phyloP scores from a whole-genome alignment of 1,140 invertebrate genomes.

The Panagrolaimus sp. region DNA sequence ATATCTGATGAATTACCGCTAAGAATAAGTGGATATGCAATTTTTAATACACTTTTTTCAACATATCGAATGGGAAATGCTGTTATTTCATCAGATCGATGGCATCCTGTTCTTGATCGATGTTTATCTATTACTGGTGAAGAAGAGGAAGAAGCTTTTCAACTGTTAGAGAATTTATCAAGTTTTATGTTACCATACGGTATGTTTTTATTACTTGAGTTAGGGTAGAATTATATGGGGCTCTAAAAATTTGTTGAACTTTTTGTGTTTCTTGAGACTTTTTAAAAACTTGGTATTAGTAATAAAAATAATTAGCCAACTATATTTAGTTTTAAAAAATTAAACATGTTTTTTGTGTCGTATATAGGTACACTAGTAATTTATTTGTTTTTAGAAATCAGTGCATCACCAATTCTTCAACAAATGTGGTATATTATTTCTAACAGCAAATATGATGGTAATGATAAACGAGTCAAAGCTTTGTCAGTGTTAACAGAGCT shows the following conservation, averaged over 20 bases:
- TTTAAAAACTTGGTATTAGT: too few relatives aligned
- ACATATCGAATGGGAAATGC: neutral
- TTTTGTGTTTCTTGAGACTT: too few relatives aligned
- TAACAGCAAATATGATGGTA: neutral
- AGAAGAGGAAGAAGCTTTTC: neutral
- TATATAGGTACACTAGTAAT: too few relatives aligned
- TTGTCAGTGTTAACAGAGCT: neutral
- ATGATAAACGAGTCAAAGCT: neutral
- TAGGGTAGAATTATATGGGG: too few relatives aligned
- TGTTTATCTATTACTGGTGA: neutral
- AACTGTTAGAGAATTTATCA: neutral
- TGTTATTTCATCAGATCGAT: neutral
- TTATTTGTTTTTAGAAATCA: neutral
- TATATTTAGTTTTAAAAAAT: too few relatives aligned
- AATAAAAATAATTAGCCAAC: too few relatives aligned
- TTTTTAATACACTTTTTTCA: neutral
- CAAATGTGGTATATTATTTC: neutral
- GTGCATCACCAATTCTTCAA: neutral
- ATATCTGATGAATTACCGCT: neutral
- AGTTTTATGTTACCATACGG: constrained; percentile 11
- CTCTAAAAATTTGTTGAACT: too few relatives aligned
- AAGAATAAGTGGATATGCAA: neutral
- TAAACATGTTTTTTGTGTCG: too few relatives aligned
- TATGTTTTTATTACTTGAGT: too few relatives aligned
- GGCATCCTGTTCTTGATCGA: neutral